phyloP scores from a whole-genome alignment of 2,888 invertebrate species.

The Scotopteryx bipunctaria region DNA sequence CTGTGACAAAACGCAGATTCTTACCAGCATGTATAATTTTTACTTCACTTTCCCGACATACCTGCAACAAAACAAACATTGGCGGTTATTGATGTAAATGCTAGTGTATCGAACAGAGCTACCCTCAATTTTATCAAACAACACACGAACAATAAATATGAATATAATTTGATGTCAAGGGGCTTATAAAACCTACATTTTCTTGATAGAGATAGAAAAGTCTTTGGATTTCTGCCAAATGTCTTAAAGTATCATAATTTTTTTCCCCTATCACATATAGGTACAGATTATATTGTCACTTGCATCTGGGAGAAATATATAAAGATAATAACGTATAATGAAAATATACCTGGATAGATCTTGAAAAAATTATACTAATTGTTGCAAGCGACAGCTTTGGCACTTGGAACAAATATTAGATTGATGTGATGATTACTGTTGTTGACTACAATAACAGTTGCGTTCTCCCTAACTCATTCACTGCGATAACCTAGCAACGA shows the following conservation, averaged over 20 bases:
- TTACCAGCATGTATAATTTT: conserved; percentile 8
- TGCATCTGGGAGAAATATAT: too few species aligned
- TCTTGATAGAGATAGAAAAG: conserved; percentile 42
- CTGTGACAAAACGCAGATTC: too few species aligned
- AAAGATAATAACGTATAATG: too few species aligned
- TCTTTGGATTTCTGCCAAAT: conserved; percentile 32
- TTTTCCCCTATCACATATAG: conserved; percentile 22
- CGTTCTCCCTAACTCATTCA: conserved; percentile 24
- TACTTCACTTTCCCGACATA: conserved; percentile 27
- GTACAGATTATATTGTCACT: conserved; percentile 12
- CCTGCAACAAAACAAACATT: conserved; percentile 48
- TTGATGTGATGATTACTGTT: too few species aligned
- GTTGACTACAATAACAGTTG: conserved; percentile 11
- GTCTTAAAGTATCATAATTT: conserved; percentile 18
- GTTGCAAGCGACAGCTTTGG: conserved; percentile 1
- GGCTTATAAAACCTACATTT: conserved; percentile 42
- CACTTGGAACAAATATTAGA: conserved; percentile 17
- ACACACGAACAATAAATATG: conserved; percentile 9
- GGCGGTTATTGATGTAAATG: too few species aligned
- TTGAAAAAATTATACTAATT: background rate
- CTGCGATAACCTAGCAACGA: conserved; percentile 30
- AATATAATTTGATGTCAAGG: conserved; percentile 39
- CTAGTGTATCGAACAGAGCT: too few species aligned
- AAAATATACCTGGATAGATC: background rate
- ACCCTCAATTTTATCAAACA: too few species aligned